Evolutionary conservation across 2,113 vertebrate species (phyloP).

Genomic region (Parotia lawesii): DNA sequence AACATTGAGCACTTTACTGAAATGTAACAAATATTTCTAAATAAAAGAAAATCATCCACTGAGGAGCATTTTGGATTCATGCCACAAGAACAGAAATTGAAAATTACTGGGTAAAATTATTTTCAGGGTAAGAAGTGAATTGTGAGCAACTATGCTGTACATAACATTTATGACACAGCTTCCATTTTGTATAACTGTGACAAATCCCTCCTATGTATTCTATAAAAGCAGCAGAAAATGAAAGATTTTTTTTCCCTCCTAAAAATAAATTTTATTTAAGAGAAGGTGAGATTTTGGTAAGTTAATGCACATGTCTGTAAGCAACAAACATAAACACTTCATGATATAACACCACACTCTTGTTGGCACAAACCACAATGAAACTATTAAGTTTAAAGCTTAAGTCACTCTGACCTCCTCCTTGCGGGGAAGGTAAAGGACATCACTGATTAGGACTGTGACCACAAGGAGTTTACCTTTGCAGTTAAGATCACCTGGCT

Average conservation of each 20-base stretch:
- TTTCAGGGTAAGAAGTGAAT: background rate
- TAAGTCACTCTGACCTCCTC: background rate
- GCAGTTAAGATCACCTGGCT: background rate
- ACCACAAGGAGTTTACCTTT: background rate
- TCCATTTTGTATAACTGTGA: background rate
- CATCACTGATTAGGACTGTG: background rate
- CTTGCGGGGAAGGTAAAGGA: background rate
- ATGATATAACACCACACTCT: background rate
- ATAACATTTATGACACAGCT: background rate
- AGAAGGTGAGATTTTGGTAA: background rate
- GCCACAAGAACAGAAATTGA: background rate
- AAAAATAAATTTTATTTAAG: background rate
- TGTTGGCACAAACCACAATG: background rate
- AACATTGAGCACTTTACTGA: background rate
- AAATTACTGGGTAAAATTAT: background rate
- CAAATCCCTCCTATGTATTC: background rate
- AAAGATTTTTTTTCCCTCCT: background rate
- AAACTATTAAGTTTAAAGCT: background rate
- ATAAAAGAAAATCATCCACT: background rate
- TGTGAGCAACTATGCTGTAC: background rate
- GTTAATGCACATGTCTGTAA: background rate
- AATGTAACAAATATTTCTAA: background rate
- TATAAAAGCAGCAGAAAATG: background rate
- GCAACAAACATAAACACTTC: slow-evolving; percentile 9
- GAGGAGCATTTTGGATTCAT: background rate